Evolutionary conservation across 2,797 vertebrate species (phyloP), one percentile per base, ranked within the genome.

Genomic region (Hybognathus amarus): DNA sequence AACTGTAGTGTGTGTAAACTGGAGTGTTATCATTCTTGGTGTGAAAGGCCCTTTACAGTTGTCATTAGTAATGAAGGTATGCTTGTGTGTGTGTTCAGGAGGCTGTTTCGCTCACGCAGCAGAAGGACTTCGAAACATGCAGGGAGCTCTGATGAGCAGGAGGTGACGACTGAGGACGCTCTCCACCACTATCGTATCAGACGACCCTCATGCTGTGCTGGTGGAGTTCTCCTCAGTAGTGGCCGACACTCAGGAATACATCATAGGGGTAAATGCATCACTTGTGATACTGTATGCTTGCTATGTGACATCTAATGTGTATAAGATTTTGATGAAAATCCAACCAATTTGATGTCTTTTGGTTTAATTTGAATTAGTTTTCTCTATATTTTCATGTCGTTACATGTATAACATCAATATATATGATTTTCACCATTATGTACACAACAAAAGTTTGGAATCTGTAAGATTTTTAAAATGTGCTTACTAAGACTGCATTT

Each of bases 171-270:
- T 1, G 95, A 96, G 81, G 90, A 88, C 66, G 83, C n/a, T 96
- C 20, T 92, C 96, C 0, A 91, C 96, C 1, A 88, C 96, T 0
- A 94, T 98, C 4, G 93, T 97, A 4, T 91, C 96, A 0, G 97
- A 98, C 6, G 97, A 99, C 82, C 97, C 98, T 4, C 97, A 98
- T 9, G 96, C 97, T 0, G 95, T 99, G 27, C 89, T 99, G 90
- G 98, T 99, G 13, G 98, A 99, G 91, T 99, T 99, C 68, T 99
- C 98, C 0, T 99, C 98, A 0, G 95, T 99, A 88, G 98, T 99
- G 91, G 98, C 98, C 0, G 97, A 99, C 88, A 99, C 98, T 22
- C 98, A 99, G 92, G 98, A 99, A 85, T 99, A 99, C 88, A 99
- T 99, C 87, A 98, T 99, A 4, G 96, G 98, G 96, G 98, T 99